Conservation (phyloP, 2,797 vertebrate genomes). For the Lophius americanus region DNA sequence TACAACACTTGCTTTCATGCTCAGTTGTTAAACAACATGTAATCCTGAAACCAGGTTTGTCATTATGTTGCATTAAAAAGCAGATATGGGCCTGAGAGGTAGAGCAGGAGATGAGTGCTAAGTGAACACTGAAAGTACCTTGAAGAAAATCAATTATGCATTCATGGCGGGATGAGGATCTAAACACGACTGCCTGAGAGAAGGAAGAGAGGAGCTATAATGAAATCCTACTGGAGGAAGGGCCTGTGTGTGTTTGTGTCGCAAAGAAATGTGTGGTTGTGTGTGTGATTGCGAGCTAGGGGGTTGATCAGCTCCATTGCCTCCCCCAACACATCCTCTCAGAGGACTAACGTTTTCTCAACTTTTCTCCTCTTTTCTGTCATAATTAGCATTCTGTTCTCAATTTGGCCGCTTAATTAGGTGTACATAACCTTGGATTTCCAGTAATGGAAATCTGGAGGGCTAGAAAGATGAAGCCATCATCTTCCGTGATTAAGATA, state of each 20-base stretch:
- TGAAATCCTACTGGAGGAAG: constrained; percentile 77
- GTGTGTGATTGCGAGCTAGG: constrained; percentile 24
- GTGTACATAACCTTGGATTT: constrained; percentile 91
- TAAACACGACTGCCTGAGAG: constrained; percentile 80
- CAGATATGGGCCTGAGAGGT: constrained; percentile 69
- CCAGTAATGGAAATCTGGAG: constrained; percentile 87
- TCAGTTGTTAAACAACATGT: constrained; percentile 75
- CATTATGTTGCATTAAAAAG: constrained; percentile 74
- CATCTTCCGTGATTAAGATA: constrained; percentile 84
- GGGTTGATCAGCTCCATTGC: constrained; percentile 71
- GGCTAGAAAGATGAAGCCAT: constrained; percentile 85
- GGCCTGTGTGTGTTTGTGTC: constrained; percentile 35
- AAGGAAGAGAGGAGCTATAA: constrained; percentile 78
- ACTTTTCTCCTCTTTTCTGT: constrained; percentile 82
- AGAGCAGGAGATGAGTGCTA: constrained; percentile 47
- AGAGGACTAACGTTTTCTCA: constrained; percentile 85
- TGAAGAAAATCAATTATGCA: constrained; percentile 86
- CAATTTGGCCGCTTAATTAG: constrained; percentile 88
- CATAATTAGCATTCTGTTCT: constrained; percentile 89
- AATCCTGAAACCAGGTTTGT: constrained; percentile 64
- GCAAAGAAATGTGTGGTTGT: constrained; percentile 3
- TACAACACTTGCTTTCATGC: constrained; percentile 67
- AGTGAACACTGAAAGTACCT: constrained; percentile 72
- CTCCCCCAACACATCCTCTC: constrained; percentile 82
- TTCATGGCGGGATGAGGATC: constrained; percentile 79